These are phyloP conservation scores for Pogonophryne albipinna DNA, from an alignment of 2,797 vertebrate species.

Conservation along the genomic window DNA sequence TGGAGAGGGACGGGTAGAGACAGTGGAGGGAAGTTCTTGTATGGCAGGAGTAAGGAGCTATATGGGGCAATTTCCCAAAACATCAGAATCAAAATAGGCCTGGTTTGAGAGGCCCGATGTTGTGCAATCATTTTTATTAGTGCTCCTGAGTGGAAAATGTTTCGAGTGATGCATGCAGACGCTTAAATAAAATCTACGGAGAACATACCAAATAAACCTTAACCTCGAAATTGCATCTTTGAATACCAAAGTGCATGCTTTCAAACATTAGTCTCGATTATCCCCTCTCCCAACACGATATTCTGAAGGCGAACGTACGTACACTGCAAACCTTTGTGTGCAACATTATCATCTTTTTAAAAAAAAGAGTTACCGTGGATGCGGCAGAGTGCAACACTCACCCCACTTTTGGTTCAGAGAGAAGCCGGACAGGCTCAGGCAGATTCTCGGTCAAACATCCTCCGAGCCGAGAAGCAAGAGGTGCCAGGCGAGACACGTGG, in stretches of 20 bases:
- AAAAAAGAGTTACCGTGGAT: constrained; percentile 64
- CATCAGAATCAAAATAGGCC: constrained; percentile 67
- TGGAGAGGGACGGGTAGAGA: constrained; percentile 29
- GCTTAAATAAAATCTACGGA: constrained; percentile 41
- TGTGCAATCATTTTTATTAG: constrained; percentile 63
- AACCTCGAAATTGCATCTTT: constrained; percentile 45
- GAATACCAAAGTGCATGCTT: constrained; percentile 63
- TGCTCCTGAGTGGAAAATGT: constrained; percentile 45
- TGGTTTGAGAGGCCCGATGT: constrained; percentile 66
- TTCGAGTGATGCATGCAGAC: constrained; percentile 50
- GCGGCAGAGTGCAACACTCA: constrained; percentile 80
- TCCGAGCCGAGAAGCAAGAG: constrained; percentile 81
- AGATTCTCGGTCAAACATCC: constrained; percentile 82
- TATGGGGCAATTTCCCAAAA: constrained; percentile 64
- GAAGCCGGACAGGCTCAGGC: constrained; percentile 80
- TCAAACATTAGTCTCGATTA: constrained; percentile 59
- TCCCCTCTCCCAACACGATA: constrained; percentile 44
- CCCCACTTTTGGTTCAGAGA: constrained; percentile 81
- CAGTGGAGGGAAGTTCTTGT: constrained; percentile 33
- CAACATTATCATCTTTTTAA: constrained; percentile 17
- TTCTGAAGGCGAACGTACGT: constrained; percentile 52
- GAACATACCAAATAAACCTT: constrained; percentile 39
- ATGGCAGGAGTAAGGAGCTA: constrained; percentile 39
- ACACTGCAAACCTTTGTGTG: constrained; percentile 45
- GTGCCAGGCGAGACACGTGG: constrained; percentile 86